Conservation (phyloP, 2,888 invertebrate species). For the Mimas tiliae region DNA sequence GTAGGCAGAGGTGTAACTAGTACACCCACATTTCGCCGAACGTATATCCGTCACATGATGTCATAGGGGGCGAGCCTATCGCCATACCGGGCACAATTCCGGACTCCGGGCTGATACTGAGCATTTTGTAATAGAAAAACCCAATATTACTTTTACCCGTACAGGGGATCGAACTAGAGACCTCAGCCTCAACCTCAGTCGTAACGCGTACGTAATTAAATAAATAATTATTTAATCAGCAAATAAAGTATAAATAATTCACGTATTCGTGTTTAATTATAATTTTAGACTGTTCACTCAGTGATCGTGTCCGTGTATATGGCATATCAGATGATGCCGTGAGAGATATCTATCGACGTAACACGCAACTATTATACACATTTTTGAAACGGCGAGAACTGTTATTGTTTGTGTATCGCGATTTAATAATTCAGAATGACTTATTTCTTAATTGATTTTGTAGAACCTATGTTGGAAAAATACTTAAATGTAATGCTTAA, state of each 20-base stretch:
- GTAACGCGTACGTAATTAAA: no score
- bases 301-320: constrained; percentile 4
- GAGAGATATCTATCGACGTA: constrained; percentile 23
- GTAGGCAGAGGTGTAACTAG: no score
- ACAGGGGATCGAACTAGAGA: no score
- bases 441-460: not conserved
- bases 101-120: no score
- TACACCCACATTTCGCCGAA: no score
- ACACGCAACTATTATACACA: constrained; percentile 24
- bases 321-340: constrained; percentile 19
- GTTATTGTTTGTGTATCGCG: constrained; percentile 33
- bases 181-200: no score
- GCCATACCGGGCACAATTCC: no score
- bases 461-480: constrained; percentile 6
- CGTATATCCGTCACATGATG: no score
- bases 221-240: not conserved
- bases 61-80: no score
- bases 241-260: constrained; percentile 3
- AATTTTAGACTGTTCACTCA: not conserved
- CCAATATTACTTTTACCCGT: no score
- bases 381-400: constrained; percentile 25
- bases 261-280: constrained; percentile 4
- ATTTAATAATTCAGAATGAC: constrained; percentile 37
- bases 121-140: no score
- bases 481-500: no score